Evolutionary conservation across 35 echinoderm and acorn worm species (phyloP), one percentile per base, ranked within the genome.

Genomic region (Strongylocentrotus purpuratus): DNA sequence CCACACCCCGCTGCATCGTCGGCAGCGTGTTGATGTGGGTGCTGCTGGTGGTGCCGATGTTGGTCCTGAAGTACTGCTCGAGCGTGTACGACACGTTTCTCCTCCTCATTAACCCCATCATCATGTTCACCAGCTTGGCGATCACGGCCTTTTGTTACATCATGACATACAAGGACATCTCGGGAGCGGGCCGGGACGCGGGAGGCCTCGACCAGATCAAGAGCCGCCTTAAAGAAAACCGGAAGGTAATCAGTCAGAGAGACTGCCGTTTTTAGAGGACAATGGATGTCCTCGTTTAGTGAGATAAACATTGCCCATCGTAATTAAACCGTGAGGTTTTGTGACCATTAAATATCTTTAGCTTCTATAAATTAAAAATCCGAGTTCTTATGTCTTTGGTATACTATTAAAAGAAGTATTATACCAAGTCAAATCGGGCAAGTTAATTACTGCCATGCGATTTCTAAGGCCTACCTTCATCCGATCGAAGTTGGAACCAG

Each of bases 1-100:
- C 91, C 46, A n/a, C 91, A 11, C 91, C 18, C 45, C 91, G 91
- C 31, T 93, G 91, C 46, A 93, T 93, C 48, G 91, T 58, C 46
- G 91, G 91, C 31, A 93, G 91, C 91, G 48, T 58, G 14, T n/a
- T 93, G 46, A 93, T 93, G 91, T 93, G 91, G 91, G 45, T 93
- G 4, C 91, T 93, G n/a, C 46, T 93, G 18, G 46, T 58, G 25
- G 91, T 33, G n/a, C 91, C 91, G 91, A 31, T 93, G 33, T 15
- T 93, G 46, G 46, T 93, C 46, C 32, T 58, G 33, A 93, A 93
- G 22, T 93, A 93, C 48, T 47, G 46, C 91, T 48, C 91, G 46
- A 31, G 31, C 48, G 48, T 58, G 47, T 93, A 89, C 91, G 48
- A 28, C 18, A 93, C 28, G 33, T 47, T 50, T 32, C 91, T 93